phyloP scores from a whole-genome alignment of 1,140 invertebrate species.

The Samia ricini region DNA sequence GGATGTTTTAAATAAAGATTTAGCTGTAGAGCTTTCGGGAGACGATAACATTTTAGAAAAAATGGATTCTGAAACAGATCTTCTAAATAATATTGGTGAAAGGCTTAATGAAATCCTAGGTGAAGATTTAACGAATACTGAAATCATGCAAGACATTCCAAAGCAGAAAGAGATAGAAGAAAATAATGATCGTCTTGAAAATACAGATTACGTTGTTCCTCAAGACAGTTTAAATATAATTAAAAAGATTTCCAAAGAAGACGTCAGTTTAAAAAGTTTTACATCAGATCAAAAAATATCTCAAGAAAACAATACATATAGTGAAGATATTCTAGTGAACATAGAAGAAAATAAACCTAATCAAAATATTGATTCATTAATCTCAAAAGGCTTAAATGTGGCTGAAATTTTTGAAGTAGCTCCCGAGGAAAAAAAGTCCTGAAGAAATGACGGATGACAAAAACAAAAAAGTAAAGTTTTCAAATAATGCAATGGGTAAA shows the following conservation, averaged over 20 bases:
- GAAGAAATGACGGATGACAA: slow-evolving; percentile 27
- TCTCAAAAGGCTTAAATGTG: slow-evolving; percentile 12
- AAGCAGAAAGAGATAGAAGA: not conserved
- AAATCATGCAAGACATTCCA: not conserved
- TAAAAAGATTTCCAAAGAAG: no score
- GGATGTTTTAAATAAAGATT: not conserved
- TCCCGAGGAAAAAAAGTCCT: not conserved
- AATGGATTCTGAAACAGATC: not conserved
- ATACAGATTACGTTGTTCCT: not conserved
- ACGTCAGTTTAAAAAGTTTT: not conserved
- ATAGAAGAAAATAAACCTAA: not conserved
- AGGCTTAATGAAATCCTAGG: no score
- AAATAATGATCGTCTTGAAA: not conserved
- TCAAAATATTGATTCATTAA: not conserved
- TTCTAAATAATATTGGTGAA: not conserved
- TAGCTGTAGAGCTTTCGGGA: not conserved
- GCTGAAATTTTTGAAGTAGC: slow-evolving; percentile 20
- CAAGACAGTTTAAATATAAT: no score
- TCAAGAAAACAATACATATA: not conserved
- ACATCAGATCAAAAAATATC: not conserved
- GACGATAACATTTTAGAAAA: not conserved
- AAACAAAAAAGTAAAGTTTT: slow-evolving; percentile 59
- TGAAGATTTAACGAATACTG: not conserved
- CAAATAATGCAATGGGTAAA: slow-evolving; percentile 53
- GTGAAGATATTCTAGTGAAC: not conserved